Conservation (phyloP, 2,113 vertebrate species). For the Cololabis saira region DNA sequence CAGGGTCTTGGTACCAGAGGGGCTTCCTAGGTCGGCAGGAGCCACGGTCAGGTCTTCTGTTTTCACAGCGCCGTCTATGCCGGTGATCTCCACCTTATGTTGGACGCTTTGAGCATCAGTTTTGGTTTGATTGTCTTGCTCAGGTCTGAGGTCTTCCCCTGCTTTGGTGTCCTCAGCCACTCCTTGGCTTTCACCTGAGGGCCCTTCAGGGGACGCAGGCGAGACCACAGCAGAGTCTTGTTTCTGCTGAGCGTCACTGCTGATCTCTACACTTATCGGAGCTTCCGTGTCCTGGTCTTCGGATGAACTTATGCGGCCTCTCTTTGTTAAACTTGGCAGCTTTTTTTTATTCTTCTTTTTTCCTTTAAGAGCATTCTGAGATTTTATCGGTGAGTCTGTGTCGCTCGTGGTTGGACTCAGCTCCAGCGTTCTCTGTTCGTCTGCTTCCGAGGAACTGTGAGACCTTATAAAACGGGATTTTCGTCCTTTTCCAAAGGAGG, state of each 20-base stretch:
- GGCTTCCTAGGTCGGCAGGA: slow-evolving; percentile 51
- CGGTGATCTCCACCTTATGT: slow-evolving; percentile 74
- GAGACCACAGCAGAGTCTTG: slow-evolving; percentile 58
- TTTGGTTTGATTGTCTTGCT: slow-evolving; percentile 41
- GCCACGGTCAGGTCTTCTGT: slow-evolving; percentile 68
- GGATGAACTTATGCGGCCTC: slow-evolving; percentile 76
- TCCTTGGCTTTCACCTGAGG: slow-evolving; percentile 46
- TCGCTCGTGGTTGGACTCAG: slow-evolving; percentile 83
- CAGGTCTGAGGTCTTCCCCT: slow-evolving; percentile 34
- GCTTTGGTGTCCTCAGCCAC: slow-evolving; percentile 40
- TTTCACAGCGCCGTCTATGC: slow-evolving; percentile 75
- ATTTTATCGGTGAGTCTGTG: slow-evolving; percentile 82
- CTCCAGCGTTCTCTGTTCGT: slow-evolving; percentile 83
- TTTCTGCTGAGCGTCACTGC: slow-evolving; percentile 50
- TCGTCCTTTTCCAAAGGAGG: slow-evolving; percentile 79
- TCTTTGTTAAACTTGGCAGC: slow-evolving; percentile 65
- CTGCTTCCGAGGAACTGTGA: slow-evolving; percentile 84
- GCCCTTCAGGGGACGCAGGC: slow-evolving; percentile 54
- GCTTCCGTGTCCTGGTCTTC: slow-evolving; percentile 74
- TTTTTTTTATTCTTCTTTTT: slow-evolving; percentile 80
- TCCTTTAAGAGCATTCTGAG: slow-evolving; percentile 77
- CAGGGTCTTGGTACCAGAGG: slow-evolving; percentile 47
- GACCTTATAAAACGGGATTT: slow-evolving; percentile 81
- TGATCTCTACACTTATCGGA: slow-evolving; percentile 43
- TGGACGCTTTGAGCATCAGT: slow-evolving; percentile 43